A percentile compares a stretch with the other conserved stretches of the same genome.
These are phyloP conservation scores for Antheraea mylitta DNA, from an alignment of 1,140 invertebrate genomes.

Conservation along the genomic window DNA sequence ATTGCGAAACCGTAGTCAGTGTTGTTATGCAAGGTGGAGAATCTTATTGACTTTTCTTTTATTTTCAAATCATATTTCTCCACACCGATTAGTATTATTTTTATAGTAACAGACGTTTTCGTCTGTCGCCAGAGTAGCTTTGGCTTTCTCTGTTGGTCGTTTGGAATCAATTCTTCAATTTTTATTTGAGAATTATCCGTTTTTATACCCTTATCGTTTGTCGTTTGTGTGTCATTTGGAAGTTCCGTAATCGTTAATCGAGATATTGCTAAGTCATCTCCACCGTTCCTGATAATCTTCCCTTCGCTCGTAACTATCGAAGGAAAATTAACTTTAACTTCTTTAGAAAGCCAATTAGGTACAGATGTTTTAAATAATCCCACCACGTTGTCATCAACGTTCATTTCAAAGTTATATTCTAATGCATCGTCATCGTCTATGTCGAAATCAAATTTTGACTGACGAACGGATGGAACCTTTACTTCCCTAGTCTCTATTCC, in stretches of 20 bases:
- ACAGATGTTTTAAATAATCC: background rate
- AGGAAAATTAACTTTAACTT: background rate
- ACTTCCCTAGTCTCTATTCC: background rate
- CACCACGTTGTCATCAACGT: background rate
- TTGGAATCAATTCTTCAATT: background rate
- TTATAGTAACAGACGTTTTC: conserved; percentile 41
- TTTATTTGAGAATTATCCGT: background rate
- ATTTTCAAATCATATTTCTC: conserved; percentile 50
- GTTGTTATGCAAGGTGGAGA: conserved; percentile 37
- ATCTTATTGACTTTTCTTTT: conserved; percentile 39
- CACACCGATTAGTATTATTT: conserved; percentile 54
- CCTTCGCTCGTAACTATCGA: background rate
- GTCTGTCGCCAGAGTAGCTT: conserved; percentile 60
- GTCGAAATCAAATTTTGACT: conserved; percentile 37
- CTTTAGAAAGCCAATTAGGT: background rate
- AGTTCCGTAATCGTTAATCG: background rate
- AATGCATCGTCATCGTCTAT: conserved; percentile 30
- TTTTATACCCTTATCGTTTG: background rate
- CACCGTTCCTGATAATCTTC: conserved; percentile 8
- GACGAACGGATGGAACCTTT: background rate
- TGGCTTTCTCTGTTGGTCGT: conserved; percentile 32
- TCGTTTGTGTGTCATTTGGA: background rate
- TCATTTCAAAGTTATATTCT: background rate
- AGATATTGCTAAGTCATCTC: conserved; percentile 12
- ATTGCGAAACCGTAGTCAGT: conserved; percentile 50